phyloP scores from a whole-genome alignment of 1,140 invertebrate genomes.

The Drosophila setifemur region DNA sequence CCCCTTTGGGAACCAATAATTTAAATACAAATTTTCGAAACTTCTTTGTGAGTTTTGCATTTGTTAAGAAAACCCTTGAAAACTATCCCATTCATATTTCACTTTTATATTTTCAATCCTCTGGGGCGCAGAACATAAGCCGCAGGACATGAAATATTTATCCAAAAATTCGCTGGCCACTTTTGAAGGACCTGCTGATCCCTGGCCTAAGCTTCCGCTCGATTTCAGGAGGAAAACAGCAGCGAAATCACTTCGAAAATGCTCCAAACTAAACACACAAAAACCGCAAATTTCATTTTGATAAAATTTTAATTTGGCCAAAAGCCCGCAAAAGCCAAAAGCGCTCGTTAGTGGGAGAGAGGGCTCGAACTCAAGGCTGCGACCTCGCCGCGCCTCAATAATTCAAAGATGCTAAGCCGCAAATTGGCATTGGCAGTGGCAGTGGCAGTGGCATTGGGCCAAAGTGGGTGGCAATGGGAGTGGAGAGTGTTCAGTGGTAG shows the following conservation, averaged over 20 bases:
- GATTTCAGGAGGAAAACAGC: neutral
- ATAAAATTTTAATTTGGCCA: conserved; percentile 77
- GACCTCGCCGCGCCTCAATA: conserved; percentile 70
- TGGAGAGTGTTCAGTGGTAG: too few relatives aligned
- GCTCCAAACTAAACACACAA: conserved; percentile 68
- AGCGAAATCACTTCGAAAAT: conserved; percentile 67
- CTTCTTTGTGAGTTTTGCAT: too few relatives aligned
- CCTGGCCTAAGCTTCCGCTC: neutral
- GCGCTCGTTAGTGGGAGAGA: conserved; percentile 6
- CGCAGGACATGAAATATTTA: conserved; percentile 35
- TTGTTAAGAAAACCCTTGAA: conserved; percentile 6
- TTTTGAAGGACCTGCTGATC: conserved; percentile 3
- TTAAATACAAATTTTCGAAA: neutral
- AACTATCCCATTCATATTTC: conserved; percentile 29
- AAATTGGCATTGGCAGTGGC: conserved; percentile 67
- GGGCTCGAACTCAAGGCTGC: conserved; percentile 22
- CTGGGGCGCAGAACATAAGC: conserved; percentile 9
- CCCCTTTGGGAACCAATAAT: too few relatives aligned
- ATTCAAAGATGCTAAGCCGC: conserved; percentile 79
- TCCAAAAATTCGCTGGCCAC: conserved; percentile 41
- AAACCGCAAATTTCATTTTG: conserved; percentile 77
- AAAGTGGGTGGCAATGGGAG: neutral
- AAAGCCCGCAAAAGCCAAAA: conserved; percentile 42
- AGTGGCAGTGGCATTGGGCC: conserved; percentile 1
- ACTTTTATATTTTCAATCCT: neutral